Base-by-base conservation (phyloP, 2,888 invertebrate species). In the Rhagonycha fulva region DNA sequence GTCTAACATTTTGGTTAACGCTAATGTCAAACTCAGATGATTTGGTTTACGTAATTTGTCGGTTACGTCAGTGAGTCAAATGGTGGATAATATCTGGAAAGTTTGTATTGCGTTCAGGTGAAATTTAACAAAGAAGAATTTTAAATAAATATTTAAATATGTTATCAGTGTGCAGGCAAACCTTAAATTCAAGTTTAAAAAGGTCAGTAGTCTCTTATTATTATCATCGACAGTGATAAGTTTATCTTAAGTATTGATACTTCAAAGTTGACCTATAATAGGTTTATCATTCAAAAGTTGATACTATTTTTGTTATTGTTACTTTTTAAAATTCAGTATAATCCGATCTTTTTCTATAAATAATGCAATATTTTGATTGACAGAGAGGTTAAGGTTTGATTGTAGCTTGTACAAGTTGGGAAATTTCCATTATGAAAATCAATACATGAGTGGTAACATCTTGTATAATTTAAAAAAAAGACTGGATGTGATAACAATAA, bases 131-230 rank as follows among this genome's bases (percentile, higher is more conserved):
- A 30, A 11, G 24, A 67, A 68, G 30, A 7, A 28, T 61, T 12
- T 14, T 30, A 68, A 71, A 28, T 26, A 19, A 68, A 30, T 62
- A 47, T 14, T 62, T 63, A 62, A 14, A 68, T 9, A 84, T 81
- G 81, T 77, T 80, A 79, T 78, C 80, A 24, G 73, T 80, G 76
- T 80, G 77, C 74, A 79, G 77, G 74, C 78, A 77, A 71, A 74
- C 78, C 61, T 72, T 82, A 72, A 78, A 73, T 26, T 71, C 74
- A 19, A 78, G 77, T 76, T 72, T 81, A 67, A 80, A 81, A 80
- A 81, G 81, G 81, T 81, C 78, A 79, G 81, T 47, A 47, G 47
- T 80, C 62, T 60, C 77, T 62, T 26, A 47, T n/a, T 68, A 12
- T 28, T 61, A 62, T 69, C 71, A 73, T 78, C 66, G 75, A 63